Base-by-base conservation (phyloP, 2,113 vertebrate genomes). In the Neodon shergylaensis region DNA sequence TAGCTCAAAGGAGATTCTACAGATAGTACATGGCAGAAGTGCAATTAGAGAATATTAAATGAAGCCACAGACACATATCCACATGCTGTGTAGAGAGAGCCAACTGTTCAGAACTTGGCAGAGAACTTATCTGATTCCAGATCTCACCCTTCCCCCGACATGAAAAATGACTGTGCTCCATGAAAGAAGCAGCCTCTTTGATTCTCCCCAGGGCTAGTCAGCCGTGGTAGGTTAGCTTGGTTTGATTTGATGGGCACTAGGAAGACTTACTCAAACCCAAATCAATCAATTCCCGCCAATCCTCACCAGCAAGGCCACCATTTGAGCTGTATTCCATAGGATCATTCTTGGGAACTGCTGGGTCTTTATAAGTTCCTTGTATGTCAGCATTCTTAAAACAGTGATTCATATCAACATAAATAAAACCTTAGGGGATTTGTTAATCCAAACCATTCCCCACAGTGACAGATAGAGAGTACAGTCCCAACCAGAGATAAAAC, bases 1-100 rank as follows among this genome's bases (percentile, higher is more conserved):
- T 81, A 91, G 81, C 4, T 33, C 72, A 10, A 47, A 83, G 33
- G 44, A 76, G 19, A 72, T 85, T 77, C 81, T 36, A 47, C 6
- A 82, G 49, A 74, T 16, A 85, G 42, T 70, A 26, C 63, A 5
- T 52, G 12, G 10, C 24, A 76, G 21, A 92, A 28, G 10, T 72
- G 2, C 88, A 96, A 92, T 93, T 93, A 95, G 90, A 68, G 95
- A 89, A 82, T 88, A 82, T 78, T 90, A 88, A 84, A 74, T 65
- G 78, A 93, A 86, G 5, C 33, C 14, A 24, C 28, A 33, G 52
- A 72, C 44, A 65, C 13, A 47, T 21, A 78, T 1, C n/a, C 10
- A 84, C 10, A 49, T 22, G 90, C 54, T 94, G 83, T 94, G 88
- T 97, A 92, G 76, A 91, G 17, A 61, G 74, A 97, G 52, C 44